phyloP scores from a whole-genome alignment of 2,797 vertebrate species.

The Trachops cirrhosus region DNA sequence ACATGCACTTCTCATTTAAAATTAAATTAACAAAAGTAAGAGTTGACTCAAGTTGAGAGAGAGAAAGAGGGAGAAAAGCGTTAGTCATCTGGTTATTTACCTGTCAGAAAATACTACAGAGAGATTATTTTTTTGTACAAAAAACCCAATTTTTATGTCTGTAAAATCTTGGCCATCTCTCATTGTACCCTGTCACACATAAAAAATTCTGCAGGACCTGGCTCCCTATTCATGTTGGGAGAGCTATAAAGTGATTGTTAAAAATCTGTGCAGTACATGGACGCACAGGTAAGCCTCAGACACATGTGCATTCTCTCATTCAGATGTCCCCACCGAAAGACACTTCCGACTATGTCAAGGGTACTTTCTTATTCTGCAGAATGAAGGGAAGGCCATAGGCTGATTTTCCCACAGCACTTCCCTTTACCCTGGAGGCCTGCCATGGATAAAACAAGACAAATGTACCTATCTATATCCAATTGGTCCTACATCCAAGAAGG shows the following conservation, averaged over 20 bases:
- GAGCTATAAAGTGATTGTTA: background rate
- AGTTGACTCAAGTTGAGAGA: background rate
- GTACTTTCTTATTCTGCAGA: background rate
- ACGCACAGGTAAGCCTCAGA: background rate
- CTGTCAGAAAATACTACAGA: background rate
- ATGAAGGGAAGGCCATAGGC: background rate
- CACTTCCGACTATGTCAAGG: background rate
- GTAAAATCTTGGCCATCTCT: background rate
- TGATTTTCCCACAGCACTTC: background rate
- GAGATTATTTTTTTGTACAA: background rate
- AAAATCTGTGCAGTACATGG: background rate
- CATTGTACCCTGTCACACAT: background rate
- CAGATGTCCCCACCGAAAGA: background rate
- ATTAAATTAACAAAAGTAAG: background rate
- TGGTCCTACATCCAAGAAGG: background rate
- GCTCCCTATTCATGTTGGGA: background rate
- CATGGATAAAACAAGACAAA: background rate
- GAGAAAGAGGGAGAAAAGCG: background rate
- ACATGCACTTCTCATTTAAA: background rate
- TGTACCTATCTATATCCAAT: no score
- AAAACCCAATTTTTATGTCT: background rate
- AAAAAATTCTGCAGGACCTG: background rate
- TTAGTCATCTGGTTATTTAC: background rate
- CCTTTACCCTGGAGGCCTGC: background rate
- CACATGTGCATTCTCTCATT: background rate